These are phyloP conservation scores for Ceratina japonica DNA, from an alignment of 1,140 invertebrate genomes.

Conservation along the genomic window DNA sequence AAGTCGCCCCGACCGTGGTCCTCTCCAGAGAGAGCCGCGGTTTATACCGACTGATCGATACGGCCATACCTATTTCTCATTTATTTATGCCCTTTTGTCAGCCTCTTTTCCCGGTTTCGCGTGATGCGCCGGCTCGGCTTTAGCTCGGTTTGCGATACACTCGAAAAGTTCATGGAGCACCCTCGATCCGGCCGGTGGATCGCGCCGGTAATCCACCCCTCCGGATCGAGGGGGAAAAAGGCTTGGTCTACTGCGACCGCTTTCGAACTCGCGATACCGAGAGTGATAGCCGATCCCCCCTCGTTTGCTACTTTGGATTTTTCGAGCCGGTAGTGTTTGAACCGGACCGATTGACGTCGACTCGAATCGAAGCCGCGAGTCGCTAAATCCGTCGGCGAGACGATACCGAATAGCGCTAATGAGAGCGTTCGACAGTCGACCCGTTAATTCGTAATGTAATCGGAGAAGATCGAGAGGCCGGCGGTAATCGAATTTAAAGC, in stretches of 20 bases:
- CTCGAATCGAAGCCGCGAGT: too few relatives aligned
- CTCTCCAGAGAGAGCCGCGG: background rate
- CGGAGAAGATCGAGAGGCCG: too few relatives aligned
- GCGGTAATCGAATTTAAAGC: background rate
- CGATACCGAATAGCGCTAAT: too few relatives aligned
- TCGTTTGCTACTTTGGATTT: too few relatives aligned
- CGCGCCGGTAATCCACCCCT: slow-evolving; percentile 7
- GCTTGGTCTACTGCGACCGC: background rate
- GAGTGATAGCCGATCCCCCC: too few relatives aligned
- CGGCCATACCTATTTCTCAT: slow-evolving; percentile 36
- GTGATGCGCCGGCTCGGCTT: background rate
- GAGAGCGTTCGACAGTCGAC: too few relatives aligned
- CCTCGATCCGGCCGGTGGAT: background rate
- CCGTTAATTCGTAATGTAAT: too few relatives aligned
- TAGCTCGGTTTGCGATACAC: background rate
- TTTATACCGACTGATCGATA: slow-evolving; percentile 44
- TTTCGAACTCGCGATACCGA: background rate
- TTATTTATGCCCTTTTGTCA: slow-evolving; percentile 43
- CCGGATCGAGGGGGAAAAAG: background rate
- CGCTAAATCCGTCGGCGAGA: too few relatives aligned
- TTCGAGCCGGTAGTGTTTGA: too few relatives aligned
- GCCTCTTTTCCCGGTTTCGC: background rate
- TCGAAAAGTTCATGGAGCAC: slow-evolving; percentile 9
- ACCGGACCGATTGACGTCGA: too few relatives aligned
- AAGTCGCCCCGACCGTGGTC: slow-evolving; percentile 10